A percentile compares a stretch with the other conserved stretches of the same genome.
Evolutionary conservation across 1,140 invertebrate species (phyloP).

Genomic region (Neodiprion pinetum): DNA sequence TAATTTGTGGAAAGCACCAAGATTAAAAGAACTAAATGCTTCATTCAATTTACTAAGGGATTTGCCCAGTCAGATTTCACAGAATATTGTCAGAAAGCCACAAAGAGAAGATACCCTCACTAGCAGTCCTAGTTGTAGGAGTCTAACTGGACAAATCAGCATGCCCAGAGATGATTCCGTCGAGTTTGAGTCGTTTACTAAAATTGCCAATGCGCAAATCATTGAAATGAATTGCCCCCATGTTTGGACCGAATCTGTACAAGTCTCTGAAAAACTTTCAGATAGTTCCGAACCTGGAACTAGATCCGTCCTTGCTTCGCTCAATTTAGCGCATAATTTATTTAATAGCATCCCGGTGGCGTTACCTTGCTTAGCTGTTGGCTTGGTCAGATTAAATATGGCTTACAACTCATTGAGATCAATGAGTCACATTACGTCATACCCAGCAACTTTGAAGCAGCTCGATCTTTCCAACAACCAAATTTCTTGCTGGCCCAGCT

Average conservation of each 20-base stretch:
- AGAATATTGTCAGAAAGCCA: constrained; percentile 45
- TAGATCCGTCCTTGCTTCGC: constrained; percentile 69
- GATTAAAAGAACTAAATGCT: constrained; percentile 88
- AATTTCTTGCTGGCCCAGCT: constrained; percentile 86
- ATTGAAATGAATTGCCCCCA: constrained; percentile 72
- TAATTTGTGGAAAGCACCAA: constrained; percentile 89
- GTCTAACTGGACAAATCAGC: constrained; percentile 37
- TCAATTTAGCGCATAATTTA: constrained; percentile 92
- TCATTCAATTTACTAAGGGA: constrained; percentile 89
- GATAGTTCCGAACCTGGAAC: constrained; percentile 57
- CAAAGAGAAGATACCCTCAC: constrained; percentile 45
- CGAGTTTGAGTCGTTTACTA: constrained; percentile 57
- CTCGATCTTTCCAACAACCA: constrained; percentile 94
- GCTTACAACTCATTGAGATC: constrained; percentile 86
- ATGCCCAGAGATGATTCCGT: constrained; percentile 52
- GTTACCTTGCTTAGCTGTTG: constrained; percentile 88
- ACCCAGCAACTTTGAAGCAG: constrained; percentile 87
- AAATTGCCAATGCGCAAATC: constrained; percentile 54
- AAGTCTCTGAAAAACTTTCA: constrained; percentile 72
- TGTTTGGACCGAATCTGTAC: constrained; percentile 74
- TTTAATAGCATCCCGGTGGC: constrained; percentile 86
- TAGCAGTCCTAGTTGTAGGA: constrained; percentile 48
- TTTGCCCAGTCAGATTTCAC: constrained; percentile 69
- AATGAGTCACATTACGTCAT: constrained; percentile 89
- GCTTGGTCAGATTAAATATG: constrained; percentile 87